A percentile compares a stretch with the other conserved stretches of the same genome.
phyloP scores from a whole-genome alignment of 2,113 vertebrate genomes.

The Rhizomys pruinosus region DNA sequence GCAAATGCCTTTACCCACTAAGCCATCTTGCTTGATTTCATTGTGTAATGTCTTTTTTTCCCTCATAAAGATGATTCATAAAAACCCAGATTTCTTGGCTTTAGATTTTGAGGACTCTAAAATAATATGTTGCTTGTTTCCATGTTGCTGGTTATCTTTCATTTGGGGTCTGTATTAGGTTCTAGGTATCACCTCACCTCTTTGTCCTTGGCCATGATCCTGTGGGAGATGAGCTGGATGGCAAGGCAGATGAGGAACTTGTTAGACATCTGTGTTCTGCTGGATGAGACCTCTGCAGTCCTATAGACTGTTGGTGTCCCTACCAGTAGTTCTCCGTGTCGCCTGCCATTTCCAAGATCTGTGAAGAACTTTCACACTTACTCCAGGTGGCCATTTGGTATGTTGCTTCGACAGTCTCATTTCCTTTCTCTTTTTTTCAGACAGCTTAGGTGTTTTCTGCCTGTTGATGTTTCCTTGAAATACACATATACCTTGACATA shows the following conservation, averaged over 20 bases:
- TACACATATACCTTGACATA: background rate
- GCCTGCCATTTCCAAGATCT: background rate
- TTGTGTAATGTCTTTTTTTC: constrained; percentile 1
- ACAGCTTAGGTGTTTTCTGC: background rate
- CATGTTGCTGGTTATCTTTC: background rate
- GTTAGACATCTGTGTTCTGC: background rate
- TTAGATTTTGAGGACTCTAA: constrained; percentile 42
- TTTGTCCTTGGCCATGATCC: background rate
- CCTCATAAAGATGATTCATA: constrained; percentile 14
- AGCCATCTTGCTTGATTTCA: too few species aligned
- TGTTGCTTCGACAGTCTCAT: background rate
- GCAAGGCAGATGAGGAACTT: background rate
- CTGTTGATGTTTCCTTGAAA: constrained; percentile 19
- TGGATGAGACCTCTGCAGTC: background rate
- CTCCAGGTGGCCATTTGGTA: background rate
- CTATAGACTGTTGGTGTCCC: background rate
- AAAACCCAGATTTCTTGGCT: background rate
- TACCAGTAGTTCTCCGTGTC: background rate
- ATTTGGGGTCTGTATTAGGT: background rate
- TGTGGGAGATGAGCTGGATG: background rate
- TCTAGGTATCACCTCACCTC: background rate
- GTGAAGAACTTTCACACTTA: background rate
- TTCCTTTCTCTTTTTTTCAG: background rate
- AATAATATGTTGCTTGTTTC: constrained; percentile 1
- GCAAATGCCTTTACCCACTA: too few species aligned